phyloP scores from a whole-genome alignment of 92 coral and sea anemone genomes.

The Phymanthus crucifer region DNA sequence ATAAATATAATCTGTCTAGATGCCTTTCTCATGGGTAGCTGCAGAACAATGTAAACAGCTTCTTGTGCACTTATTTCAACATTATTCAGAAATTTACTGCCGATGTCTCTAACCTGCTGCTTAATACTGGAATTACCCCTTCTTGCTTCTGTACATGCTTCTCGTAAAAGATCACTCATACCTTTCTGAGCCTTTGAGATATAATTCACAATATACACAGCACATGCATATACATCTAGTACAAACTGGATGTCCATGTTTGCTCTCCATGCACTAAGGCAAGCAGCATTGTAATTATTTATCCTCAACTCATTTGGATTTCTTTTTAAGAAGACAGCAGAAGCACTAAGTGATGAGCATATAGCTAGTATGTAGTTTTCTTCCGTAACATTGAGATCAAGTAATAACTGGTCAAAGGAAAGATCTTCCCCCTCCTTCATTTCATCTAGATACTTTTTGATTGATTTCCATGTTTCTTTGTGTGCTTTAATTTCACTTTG shows the following conservation, averaged over 20 bases:
- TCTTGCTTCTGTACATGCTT: conserved; percentile 29
- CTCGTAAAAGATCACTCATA: conserved; percentile 75
- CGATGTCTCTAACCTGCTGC: too few species aligned
- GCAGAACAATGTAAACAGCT: too few species aligned
- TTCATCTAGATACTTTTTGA: too few species aligned
- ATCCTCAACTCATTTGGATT: too few species aligned
- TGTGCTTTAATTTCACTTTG: conserved; percentile 21
- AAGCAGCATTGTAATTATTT: too few species aligned
- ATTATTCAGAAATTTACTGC: too few species aligned
- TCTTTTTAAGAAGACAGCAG: conserved; percentile 57
- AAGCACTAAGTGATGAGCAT: conserved; percentile 45
- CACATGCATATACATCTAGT: conserved; percentile 69
- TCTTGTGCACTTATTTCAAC: too few species aligned
- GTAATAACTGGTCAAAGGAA: conserved; percentile 50
- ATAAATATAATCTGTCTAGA: too few species aligned
- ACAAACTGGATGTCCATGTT: too few species aligned
- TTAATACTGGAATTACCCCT: not conserved
- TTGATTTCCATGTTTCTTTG: conserved; percentile 48
- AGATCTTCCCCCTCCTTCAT: conserved; percentile 55
- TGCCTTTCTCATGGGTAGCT: too few species aligned
- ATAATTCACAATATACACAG: too few species aligned
- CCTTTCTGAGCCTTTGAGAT: conserved; percentile 75
- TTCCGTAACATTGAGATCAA: conserved; percentile 31
- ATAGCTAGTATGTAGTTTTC: conserved; percentile 54
- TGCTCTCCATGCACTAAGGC: too few species aligned